Evolutionary conservation across 2,113 vertebrate genomes (phyloP).

Genomic region (Chiloscyllium plagiosum): DNA sequence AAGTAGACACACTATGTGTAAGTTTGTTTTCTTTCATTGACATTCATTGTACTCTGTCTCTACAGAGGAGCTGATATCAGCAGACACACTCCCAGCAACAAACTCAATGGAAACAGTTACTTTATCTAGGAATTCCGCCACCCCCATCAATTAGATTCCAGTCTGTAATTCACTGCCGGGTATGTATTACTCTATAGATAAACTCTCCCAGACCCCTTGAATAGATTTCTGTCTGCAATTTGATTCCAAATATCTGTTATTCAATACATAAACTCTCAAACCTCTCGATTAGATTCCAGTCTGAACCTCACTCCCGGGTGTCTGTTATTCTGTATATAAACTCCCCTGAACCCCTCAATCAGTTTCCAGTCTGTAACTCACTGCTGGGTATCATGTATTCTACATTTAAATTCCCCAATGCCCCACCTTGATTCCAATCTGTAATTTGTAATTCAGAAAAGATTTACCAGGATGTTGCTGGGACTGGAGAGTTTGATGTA

Average conservation of each 20-base stretch:
- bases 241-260: no score
- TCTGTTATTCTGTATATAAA: neutral
- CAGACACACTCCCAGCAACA: neutral
- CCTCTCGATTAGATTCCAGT: neutral
- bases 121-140: neutral
- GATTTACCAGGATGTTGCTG: no score
- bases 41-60: neutral
- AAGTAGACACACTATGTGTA: neutral
- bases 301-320: neutral
- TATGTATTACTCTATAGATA: no score
- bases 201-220: no score
- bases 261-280: neutral
- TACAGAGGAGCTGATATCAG: neutral
- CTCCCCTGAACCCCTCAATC: no score
- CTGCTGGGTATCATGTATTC: neutral
- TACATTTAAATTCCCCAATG: neutral
- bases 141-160: neutral
- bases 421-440: neutral
- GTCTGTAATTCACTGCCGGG: no score
- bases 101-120: neutral
- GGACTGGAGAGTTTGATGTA: no score
- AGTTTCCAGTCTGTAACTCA: neutral
- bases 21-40: neutral
- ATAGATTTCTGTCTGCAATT: neutral
- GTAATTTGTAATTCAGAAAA: neutral